phyloP scores from a whole-genome alignment of 2,113 vertebrate species.

The Bufo gargarizans region DNA sequence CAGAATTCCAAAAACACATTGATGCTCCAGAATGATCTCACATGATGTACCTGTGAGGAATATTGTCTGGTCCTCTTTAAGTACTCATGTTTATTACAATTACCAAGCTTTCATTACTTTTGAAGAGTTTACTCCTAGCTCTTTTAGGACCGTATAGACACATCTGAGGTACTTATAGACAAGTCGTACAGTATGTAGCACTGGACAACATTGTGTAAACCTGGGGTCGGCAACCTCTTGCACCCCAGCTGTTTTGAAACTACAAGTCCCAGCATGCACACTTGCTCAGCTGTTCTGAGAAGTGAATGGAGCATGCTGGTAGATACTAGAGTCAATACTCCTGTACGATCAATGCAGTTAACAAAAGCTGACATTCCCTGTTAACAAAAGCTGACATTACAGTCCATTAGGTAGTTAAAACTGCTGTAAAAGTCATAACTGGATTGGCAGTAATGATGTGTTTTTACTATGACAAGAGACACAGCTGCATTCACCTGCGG shows the following conservation, averaged over 20 bases:
- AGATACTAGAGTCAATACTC: neutral
- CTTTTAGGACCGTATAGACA: neutral
- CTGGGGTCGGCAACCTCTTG: neutral
- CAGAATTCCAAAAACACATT: too few relatives aligned
- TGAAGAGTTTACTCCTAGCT: neutral
- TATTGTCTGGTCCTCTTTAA: too few relatives aligned
- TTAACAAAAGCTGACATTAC: neutral
- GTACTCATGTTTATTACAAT: too few relatives aligned
- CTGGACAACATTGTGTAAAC: neutral
- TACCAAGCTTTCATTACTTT: neutral
- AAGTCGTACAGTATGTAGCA: neutral
- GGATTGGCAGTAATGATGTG: neutral
- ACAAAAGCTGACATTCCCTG: neutral
- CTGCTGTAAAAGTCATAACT: neutral
- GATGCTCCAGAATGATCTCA: too few relatives aligned
- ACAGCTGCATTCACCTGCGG: neutral
- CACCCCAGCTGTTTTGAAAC: too few relatives aligned
- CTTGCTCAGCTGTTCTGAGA: too few relatives aligned
- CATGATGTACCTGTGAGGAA: too few relatives aligned
- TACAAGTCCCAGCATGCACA: too few relatives aligned
- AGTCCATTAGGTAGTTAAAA: neutral
- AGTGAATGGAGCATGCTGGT: neutral
- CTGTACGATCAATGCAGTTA: neutral
- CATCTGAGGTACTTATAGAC: neutral
- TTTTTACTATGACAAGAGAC: neutral